Base-by-base conservation (phyloP, 2,888 invertebrate species). In the Ochropacha duplaris region DNA sequence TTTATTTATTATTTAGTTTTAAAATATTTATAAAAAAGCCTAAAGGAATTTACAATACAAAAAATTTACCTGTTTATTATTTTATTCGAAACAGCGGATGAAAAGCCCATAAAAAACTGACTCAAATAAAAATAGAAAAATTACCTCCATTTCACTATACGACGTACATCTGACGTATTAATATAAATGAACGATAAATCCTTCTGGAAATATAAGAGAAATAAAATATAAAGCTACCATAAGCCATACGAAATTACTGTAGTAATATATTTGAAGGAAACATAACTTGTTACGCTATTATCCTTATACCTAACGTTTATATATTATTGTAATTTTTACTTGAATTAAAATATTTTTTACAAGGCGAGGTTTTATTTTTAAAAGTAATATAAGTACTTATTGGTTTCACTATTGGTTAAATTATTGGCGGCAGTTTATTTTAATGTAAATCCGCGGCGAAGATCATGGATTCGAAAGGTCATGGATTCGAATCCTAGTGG, bases 161-260 rank as follows among this genome's bases (percentile, higher is more conserved):
- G 44, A 16, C 8, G 44, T 34, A 55, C 28, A 22, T 44, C 44
- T 50, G 39, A n/a, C 49, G 49, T 55, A 52, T 54, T 54, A 49
- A 44, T 57, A 54, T 54, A 54, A 54, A 57, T 57, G 52, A 44
- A 19, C 54, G 16, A 57, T 57, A 59, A 59, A 50, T 50, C 55
- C 55, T 34, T 4, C 44, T 44, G 44, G 19, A 44, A 44, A 44
- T 44, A 44, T 44, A 44, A 19, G 44, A 44, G 44, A 44, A 44
- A 44, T 44, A 26, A n/a, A 22, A 28, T 49, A 57, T 55, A 55
- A 55, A 51, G 55, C 54, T 52, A 31, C 44, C 51, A 55, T 58
- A 61, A 58, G 57, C 61, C 54, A 55, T 55, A 58, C 50, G 61
- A 61, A 55, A 61, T 61, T 61, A 61, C 61, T 44, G 58, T 50